Conservation (phyloP, 2,113 vertebrate species). For the Phodopus roborovskii region DNA sequence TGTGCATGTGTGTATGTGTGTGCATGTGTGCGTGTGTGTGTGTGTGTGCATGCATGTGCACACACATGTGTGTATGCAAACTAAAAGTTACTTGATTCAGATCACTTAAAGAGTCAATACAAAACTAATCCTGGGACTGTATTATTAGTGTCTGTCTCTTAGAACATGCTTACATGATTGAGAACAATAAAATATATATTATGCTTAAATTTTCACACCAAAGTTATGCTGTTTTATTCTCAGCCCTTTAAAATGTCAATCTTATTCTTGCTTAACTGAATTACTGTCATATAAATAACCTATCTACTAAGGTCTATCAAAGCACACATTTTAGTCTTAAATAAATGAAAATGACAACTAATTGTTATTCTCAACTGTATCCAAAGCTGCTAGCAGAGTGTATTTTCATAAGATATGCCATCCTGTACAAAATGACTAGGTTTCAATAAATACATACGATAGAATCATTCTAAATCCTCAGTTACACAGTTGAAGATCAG, state of each 20-base stretch:
- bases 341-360: constrained; percentile 16
- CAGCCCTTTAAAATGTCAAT: constrained; percentile 32
- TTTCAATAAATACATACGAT: neutral
- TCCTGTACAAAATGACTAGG: neutral
- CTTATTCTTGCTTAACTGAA: neutral
- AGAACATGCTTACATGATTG: constrained; percentile 28
- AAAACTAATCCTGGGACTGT: constrained; percentile 22
- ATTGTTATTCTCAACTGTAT: neutral
- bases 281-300: neutral
- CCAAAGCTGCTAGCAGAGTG: neutral
- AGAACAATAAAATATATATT: neutral
- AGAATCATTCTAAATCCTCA: neutral
- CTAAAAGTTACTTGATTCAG: neutral
- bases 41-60: no score
- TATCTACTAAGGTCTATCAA: neutral
- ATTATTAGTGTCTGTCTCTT: constrained; percentile 20
- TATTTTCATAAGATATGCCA: neutral
- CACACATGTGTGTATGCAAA: neutral
- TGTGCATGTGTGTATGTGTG: no score
- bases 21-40: no score
- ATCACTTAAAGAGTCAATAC: neutral
- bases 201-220: constrained; percentile 13
- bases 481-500: neutral
- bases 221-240: constrained; percentile 34
- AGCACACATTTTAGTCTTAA: constrained; percentile 21